Percentiles rank a stretch among this genome's conserved stretches.
phyloP scores from a whole-genome alignment of 2,113 vertebrate species.

The Porphyrio hochstetteri region DNA sequence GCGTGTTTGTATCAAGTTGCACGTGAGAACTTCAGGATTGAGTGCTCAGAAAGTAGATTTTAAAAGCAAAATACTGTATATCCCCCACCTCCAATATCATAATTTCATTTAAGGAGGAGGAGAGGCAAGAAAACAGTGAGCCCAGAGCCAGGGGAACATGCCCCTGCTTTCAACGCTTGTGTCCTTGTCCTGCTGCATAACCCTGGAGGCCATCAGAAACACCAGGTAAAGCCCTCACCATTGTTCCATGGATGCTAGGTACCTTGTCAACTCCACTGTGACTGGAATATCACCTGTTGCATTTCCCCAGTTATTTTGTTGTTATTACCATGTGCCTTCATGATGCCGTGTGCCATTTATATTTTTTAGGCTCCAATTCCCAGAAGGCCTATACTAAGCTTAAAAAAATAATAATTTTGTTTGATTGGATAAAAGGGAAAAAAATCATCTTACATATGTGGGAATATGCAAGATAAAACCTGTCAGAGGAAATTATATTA shows the following conservation, averaged over 20 bases:
- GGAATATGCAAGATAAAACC: conserved; percentile 49
- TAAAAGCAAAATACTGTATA: not conserved
- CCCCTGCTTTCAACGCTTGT: not conserved
- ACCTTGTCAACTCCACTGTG: not conserved
- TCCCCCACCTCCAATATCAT: not conserved
- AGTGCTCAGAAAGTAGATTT: not conserved
- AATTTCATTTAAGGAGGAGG: not conserved
- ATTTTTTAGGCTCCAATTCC: not conserved
- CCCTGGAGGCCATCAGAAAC: not conserved
- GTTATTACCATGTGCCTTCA: not conserved
- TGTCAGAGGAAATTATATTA: conserved; percentile 43
- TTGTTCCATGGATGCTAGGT: not conserved
- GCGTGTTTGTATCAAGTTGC: not conserved
- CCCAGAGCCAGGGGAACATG: not conserved
- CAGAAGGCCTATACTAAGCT: not conserved
- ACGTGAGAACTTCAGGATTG: not conserved
- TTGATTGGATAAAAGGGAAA: not conserved
- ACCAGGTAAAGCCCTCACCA: not conserved
- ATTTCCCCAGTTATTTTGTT: not conserved
- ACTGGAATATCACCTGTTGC: not conserved
- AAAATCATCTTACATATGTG: not conserved
- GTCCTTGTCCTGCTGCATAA: not conserved
- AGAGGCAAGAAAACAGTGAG: not conserved
- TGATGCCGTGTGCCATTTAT: not conserved
- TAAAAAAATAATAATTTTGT: not conserved